A percentile compares a stretch with the other conserved stretches of the same genome.
Conservation (phyloP, 1,140 invertebrate genomes). For the Trachymyrmex septentrionalis region DNA sequence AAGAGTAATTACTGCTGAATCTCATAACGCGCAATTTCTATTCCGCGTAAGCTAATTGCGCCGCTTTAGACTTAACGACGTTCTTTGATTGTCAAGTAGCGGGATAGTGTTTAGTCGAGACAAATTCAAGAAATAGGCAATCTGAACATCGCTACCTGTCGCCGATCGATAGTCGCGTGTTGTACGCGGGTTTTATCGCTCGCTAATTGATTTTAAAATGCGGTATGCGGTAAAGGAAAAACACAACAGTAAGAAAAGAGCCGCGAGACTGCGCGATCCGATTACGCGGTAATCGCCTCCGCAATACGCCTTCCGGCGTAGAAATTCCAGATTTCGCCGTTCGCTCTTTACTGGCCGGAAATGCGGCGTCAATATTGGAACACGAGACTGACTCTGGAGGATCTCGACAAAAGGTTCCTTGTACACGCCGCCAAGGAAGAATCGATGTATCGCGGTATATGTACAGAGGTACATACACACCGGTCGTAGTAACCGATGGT, state of each 20-base stretch:
- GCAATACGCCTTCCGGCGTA: constrained; percentile 24
- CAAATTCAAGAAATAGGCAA: background rate
- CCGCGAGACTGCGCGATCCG: constrained; percentile 21
- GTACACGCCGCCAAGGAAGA: constrained; percentile 13
- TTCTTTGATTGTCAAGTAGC: background rate
- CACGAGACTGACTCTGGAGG: constrained; percentile 38
- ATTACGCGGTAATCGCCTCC: constrained; percentile 51
- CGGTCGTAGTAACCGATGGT: constrained; percentile 1
- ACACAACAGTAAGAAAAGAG: background rate
- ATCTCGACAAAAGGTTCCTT: constrained; percentile 44
- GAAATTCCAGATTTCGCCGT: constrained; percentile 26
- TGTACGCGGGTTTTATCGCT: background rate
- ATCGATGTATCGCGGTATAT: background rate
- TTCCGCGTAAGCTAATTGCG: constrained; percentile 33
- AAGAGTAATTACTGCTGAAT: constrained; percentile 40
- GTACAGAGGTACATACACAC: constrained; percentile 11
- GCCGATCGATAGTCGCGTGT: background rate
- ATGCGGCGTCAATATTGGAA: constrained; percentile 56
- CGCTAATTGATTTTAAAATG: constrained; percentile 22
- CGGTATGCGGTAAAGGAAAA: background rate
- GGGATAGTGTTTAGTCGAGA: background rate
- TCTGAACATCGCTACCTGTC: constrained; percentile 10
- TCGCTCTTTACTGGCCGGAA: constrained; percentile 24
- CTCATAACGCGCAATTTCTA: constrained; percentile 27
- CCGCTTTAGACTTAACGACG: background rate